Base-by-base conservation (phyloP, 2,113 vertebrate genomes). In the Dromaius novaehollandiae region DNA sequence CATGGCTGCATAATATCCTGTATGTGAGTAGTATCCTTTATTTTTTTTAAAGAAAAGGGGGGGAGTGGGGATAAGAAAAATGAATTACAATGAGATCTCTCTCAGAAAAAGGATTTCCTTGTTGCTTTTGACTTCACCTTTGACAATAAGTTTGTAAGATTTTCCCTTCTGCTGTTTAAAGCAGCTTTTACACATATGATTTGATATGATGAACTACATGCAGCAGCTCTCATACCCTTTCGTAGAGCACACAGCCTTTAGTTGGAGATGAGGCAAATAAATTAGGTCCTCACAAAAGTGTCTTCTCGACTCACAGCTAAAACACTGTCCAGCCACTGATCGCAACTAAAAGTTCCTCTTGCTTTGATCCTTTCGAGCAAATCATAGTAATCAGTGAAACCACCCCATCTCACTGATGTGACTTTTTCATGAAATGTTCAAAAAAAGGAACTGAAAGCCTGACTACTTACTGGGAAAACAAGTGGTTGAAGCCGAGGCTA, bases 21-120 rank as follows among this genome's bases (percentile, higher is more conserved):
- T 61, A 65, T 63, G 44, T 86, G 82, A 97, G 78, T 56, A 63
- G 78, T 51, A 91, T 91, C 82, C 68, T 91, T 56, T 74, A 8
- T 50, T n/a, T n/a, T n/a, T n/a, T n/a, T n/a, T n/a, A n/a, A n/a
- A 21, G 38, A 36, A 36, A 12, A 17, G 21, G 16, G 17, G 50
- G 19, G 25, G 21, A 10, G 17, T 36, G 19, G 16, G 56, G 17
- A 34, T 60, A 19, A 18, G 40, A 32, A 75, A 85, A 91, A 74
- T 83, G 7, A 77, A 75, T 70, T 65, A 65, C 6, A 87, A 18
- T 10, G 13, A 15, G 25, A 40, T 76, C 34, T 70, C 50, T 58
- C 63, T 82, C 34, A 80, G 38, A 50, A 60, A 63, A 79, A 75
- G 12, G 9, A 85, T 80, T 85, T 87, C 10, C 16, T 91, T 64